Evolutionary conservation across 2,113 vertebrate genomes (phyloP), one percentile per base, ranked within the genome.

Genomic region (Desmodus rotundus): DNA sequence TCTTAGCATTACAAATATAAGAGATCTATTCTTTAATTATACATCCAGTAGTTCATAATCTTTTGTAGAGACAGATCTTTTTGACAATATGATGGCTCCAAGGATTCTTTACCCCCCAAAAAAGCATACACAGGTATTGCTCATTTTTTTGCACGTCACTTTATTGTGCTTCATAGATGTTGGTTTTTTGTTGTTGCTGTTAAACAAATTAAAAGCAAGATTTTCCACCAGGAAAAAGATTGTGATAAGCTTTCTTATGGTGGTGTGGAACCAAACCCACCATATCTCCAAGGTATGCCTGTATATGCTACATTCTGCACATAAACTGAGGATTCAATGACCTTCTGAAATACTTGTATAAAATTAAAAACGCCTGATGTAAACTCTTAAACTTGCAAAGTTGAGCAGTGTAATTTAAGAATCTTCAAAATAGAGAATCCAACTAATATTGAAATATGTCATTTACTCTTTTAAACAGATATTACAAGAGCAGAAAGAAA

Each of bases 1-100:
- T 82, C 65, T 93, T 73, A 95, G 68, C 63, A 89, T 84, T 58
- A 45, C 76, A 90, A 92, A 94, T 74, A 84, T 3, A 78, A 56
- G 20, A 77, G 47, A 97, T 65, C 24, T 54, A 61, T 65, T 70
- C 36, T 78, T 86, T 92, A 93, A 85, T 65, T 96, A 47, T 13
- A 93, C 52, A 61, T 45, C 43, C 38, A 80, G n/a, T 58, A 14
- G 61, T 78, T 93, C 56, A 76, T 70, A 45, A 72, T 67, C 73
- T 56, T 72, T 86, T 67, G 33, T 47, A n/a, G 31, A 67, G 38
- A 36, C 85, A 61, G 36, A 85, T 94, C 36, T 54, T 89, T 96
- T 65, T 84, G 38, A 56, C 41, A 89, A 84, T 63, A 33, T 73
- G 50, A 93, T 88, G 78, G 87, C 65, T 90, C 22, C 20, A 74